Conservation (phyloP, 1,140 invertebrate species). For the Neodiprion lecontei region DNA sequence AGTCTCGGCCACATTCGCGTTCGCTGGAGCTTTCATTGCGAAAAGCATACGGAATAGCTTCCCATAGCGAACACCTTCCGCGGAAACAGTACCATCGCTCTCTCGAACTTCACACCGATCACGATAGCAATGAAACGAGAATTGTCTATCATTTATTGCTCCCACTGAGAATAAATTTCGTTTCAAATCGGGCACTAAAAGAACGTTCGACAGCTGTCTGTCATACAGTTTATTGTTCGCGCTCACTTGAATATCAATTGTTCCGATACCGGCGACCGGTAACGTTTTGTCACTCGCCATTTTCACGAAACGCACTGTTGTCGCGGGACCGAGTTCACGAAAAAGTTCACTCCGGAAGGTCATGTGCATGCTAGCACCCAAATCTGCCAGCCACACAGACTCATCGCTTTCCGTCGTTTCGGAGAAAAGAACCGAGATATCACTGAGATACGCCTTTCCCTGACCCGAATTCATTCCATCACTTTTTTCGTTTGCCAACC, state of each 20-base stretch:
- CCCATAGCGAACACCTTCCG: too few species aligned
- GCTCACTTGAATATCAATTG: conserved; percentile 8
- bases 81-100: too few species aligned
- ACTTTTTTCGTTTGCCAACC: conserved; percentile 5
- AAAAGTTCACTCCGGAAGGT: conserved; percentile 9
- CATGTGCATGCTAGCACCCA: conserved; percentile 22
- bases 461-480: neutral
- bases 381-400: conserved; percentile 19
- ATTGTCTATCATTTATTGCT: conserved; percentile 11
- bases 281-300: conserved; percentile 17
- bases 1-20: too few species aligned
- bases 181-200: conserved; percentile 17
- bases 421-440: conserved; percentile 10
- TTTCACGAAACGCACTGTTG: neutral
- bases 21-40: too few species aligned
- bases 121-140: conserved; percentile 12
- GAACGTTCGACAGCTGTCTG: conserved; percentile 19
- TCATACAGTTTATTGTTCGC: neutral
- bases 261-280: conserved; percentile 19
- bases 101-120: conserved; percentile 9
- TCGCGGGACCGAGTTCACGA: too few species aligned
- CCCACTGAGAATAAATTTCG: conserved; percentile 25
- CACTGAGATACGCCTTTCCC: conserved; percentile 8
- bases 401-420: conserved; percentile 11
- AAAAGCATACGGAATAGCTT: too few species aligned